Evolutionary conservation across 2,888 invertebrate genomes (phyloP), one percentile per base, ranked within the genome.

Genomic region (Dryococelus australis): DNA sequence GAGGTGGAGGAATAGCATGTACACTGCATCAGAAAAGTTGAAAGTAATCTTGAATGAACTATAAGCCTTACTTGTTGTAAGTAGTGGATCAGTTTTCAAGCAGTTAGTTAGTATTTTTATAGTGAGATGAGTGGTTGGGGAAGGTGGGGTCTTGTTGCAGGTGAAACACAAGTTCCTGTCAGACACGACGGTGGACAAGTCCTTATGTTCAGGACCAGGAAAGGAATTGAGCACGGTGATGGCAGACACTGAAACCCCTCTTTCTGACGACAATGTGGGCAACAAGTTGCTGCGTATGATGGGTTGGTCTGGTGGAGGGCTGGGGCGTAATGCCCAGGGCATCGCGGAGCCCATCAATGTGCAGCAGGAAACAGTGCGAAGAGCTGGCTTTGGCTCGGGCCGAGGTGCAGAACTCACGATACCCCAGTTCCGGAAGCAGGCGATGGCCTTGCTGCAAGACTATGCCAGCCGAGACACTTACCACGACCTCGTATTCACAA

Each of bases 281-380:
- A 93, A 92, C 85, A 94, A 93, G 90, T 90, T 96, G 92, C 94
- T 96, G 93, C 92, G 93, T 78, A 92, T 94, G 87, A 96, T 96
- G 95, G 96, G 96, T 0, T 96, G 96, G 96, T 92, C 93, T 8
- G 96, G 96, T 2, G 96, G 96, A 9, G 95, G 95, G 0, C 92
- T 96, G 4, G 96, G 96, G 0, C 92, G 93, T 0, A 92, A 94
- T 0, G 94, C 94, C 0, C 93, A 94, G 85, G 96, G 96, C 0
- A 95, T 95, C 65, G 93, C 93, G 0, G 95, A 96, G 89, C 96
- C 96, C 43, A 92, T 95, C 0, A 91, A 91, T 24, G 83, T 35
- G 16, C 28, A 27, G 16, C 83, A 87, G 86, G 87, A 89, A 80
- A 88, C 85, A 51, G 87, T 89, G 9, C 87, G 87, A 24, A 87